Evolutionary conservation across 1,140 invertebrate genomes (phyloP), one percentile per base, ranked within the genome.

Genomic region (Mylabris phalerata): DNA sequence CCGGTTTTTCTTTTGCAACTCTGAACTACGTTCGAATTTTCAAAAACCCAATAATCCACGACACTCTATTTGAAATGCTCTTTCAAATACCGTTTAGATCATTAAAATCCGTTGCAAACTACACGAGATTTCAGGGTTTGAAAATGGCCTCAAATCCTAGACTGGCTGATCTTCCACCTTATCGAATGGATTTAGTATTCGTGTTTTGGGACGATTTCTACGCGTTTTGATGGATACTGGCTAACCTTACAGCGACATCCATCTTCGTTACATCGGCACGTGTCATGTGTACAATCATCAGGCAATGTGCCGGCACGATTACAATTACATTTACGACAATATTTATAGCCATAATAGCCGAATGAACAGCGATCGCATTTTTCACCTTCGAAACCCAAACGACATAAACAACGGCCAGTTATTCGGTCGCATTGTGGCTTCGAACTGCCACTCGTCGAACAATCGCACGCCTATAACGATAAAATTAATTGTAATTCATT

Each of bases 261-360:
- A 57, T 78, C 79, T 0, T 84, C 78, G 62, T 88, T 80, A 65
- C 89, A 91, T 24, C 84, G 78, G 76, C 93, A 95, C 45, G 87
- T 70, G 10, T 80, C 81, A 42, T 76, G 71, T 44, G 76, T 73
- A 65, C 88, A 89, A 25, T 79, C 75, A 1, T 77, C 88, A 89
- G 32, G 92, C 91, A 52, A 38, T 0, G 89, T 92, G 11, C 67
- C 71, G 1, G 82, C 78, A 0, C 70, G 44, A 67, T 88, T 76
- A 72, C 94, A 97, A 47, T 83, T 80, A 72, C 94, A 97, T 7
- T 83, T 83, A 32, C 82, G 78, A 72, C 97, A 99, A 38, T 84
- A 80, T 0, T 95, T 93, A 75, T 92, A 96, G 7, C 92, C 92
- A 72, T 87, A 96, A 74, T 89, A 92, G 0, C 93, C 94, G 42